Evolutionary conservation across 1,140 invertebrate genomes (phyloP).

Genomic region (Belonocnema kinseyi): DNA sequence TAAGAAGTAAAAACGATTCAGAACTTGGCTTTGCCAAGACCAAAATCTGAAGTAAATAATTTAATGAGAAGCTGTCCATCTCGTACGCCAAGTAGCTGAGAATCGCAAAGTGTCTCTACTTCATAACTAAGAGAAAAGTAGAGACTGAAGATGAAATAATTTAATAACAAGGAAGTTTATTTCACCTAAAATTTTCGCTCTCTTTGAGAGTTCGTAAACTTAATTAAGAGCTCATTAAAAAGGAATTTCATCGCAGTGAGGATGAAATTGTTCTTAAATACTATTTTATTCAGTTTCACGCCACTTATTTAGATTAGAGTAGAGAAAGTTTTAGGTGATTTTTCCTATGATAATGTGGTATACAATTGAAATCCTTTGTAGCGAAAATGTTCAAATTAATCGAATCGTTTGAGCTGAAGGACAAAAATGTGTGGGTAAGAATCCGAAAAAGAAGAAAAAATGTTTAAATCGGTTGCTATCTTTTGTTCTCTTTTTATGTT

Average conservation of each 20-base stretch:
- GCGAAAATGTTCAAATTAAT: too few species aligned
- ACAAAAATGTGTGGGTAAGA: too few species aligned
- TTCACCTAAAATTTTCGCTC: slow-evolving; percentile 23
- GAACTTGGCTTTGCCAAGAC: slow-evolving; percentile 1
- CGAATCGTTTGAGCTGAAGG: too few species aligned
- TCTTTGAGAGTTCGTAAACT: slow-evolving; percentile 19
- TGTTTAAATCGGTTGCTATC: too few species aligned
- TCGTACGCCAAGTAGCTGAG: slow-evolving; percentile 12
- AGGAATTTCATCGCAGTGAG: not conserved
- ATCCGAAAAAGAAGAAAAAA: too few species aligned
- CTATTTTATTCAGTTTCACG: not conserved
- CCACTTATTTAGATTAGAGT: not conserved
- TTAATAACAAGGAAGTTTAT: slow-evolving; percentile 20
- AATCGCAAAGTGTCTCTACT: slow-evolving; percentile 26
- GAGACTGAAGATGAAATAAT: slow-evolving; percentile 29
- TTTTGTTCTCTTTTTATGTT: too few species aligned
- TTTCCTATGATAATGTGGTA: too few species aligned
- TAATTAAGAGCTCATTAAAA: slow-evolving; percentile 26
- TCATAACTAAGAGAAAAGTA: slow-evolving; percentile 27
- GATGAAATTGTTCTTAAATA: slow-evolving; percentile 1
- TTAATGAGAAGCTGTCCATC: slow-evolving; percentile 11
- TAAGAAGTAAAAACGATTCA: not conserved
- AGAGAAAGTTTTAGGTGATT: too few species aligned
- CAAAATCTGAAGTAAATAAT: slow-evolving; percentile 17
- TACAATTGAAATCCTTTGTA: too few species aligned